These are phyloP conservation scores for Agrochola macilenta DNA, from an alignment of 2,888 invertebrate genomes.

Conservation along the genomic window DNA sequence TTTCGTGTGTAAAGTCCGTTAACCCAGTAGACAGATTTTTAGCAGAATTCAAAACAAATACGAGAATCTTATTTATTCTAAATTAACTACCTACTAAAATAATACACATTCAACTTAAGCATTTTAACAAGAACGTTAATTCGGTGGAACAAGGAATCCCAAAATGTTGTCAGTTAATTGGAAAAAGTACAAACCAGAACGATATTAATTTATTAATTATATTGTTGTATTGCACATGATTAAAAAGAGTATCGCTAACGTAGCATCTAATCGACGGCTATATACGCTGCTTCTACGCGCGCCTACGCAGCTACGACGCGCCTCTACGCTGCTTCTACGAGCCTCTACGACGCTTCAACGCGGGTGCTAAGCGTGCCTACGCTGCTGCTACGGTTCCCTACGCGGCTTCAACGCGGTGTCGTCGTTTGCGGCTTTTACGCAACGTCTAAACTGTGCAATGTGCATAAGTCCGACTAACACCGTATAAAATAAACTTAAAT, in stretches of 20 bases:
- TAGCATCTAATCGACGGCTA: constrained; percentile 23
- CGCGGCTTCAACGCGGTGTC: constrained; percentile 12
- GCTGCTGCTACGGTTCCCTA: constrained; percentile 1
- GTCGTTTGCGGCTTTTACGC: background rate
- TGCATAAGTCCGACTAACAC: background rate
- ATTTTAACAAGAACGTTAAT: background rate
- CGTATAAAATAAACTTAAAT: background rate
- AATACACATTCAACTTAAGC: background rate
- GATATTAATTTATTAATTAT: background rate
- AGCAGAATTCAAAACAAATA: background rate
- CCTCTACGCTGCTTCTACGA: constrained; percentile 8
- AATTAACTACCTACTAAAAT: constrained; percentile 1
- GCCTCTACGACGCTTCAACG: constrained; percentile 10
- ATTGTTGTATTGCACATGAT: background rate
- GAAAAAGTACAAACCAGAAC: background rate
- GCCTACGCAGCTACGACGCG: constrained; percentile 14
- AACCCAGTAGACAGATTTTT: background rate
- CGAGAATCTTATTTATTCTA: background rate
- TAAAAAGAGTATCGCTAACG: background rate
- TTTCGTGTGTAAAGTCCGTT: constrained; percentile 2
- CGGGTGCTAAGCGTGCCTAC: background rate
- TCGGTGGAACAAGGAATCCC: constrained; percentile 8
- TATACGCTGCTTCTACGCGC: background rate
- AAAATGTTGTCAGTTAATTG: background rate
- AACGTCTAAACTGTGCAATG: background rate